Evolutionary conservation across 2,113 vertebrate genomes (phyloP).

Genomic region (Pachyramphus minor): DNA sequence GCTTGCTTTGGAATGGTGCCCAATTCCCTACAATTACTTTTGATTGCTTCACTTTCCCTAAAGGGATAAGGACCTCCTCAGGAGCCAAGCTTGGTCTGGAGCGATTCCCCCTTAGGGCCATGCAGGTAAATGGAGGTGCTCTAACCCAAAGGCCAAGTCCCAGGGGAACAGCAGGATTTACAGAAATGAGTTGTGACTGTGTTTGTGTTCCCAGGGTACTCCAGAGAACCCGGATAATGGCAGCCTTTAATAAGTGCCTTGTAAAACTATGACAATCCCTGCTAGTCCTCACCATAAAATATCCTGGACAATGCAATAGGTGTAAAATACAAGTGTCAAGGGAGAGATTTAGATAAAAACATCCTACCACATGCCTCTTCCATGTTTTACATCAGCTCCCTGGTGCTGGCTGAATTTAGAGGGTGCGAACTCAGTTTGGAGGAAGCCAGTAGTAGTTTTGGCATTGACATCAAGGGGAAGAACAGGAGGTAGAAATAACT

Average conservation of each 20-base stretch:
- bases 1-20: conserved; percentile 22
- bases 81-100: not conserved
- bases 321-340: not conserved
- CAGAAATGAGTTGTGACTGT: not conserved
- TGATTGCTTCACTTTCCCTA: conserved; percentile 4
- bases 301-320: not conserved
- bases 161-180: not conserved
- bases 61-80: not conserved
- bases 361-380: not conserved
- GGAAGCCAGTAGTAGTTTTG: not conserved
- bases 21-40: not conserved
- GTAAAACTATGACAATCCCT: not conserved
- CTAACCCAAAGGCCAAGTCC: not conserved
- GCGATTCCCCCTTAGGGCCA: not conserved
- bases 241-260: not conserved
- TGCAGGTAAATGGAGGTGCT: not conserved
- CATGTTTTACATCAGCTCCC: not conserved
- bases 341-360: not conserved
- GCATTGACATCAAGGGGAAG: not conserved
- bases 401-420: not conserved
- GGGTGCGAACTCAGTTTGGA: not conserved
- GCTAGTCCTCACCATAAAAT: not conserved
- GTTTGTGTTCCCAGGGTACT: not conserved
- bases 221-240: not conserved
- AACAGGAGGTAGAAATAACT: not conserved